Evolutionary conservation across 2,797 vertebrate genomes (phyloP), one percentile per base, ranked within the genome.

Genomic region (Vireo griseus): DNA sequence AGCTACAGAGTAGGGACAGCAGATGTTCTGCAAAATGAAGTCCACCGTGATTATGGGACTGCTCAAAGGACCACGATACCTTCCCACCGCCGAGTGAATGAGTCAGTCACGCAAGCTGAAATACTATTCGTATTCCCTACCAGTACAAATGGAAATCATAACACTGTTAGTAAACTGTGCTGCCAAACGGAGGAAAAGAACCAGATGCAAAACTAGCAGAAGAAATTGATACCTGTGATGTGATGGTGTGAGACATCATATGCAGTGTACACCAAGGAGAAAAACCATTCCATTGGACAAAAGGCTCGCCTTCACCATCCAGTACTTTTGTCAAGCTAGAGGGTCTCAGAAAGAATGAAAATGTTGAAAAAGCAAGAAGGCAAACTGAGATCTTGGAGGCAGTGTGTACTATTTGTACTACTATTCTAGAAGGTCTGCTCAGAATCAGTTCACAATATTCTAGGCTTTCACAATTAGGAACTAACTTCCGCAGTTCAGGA

Each of bases 1-100:
- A 77, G 68, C 65, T 89, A 67, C 55, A 69, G 54, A 83, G 62
- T 17, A 86, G 28, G 16, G 50, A 66, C 40, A 96, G 47, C 75
- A 93, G 81, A 87, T 94, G 81, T 86, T 88, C 42, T 78, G 72
- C 51, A 77, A 89, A 89, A 91, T 90, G 12, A 94, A 88, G 86
- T 87, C 88, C 66, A 92, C 62, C 1, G 0, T 74, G 81, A 77
- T 81, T 86, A 62, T 26, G 33, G 62, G 29, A 42, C 62, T 91
- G 68, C 78, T 96, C 86, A 89, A 67, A 93, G 85, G 65, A 31
- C 57, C 52, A 5, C 78, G 86, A 74, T 48, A 93, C n/a, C 57
- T 85, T 54, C 45, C 35, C 31, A 82, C 35, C 14, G 20, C 35
- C 81, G 91, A 89, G 44, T 86, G 58, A 77, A 77, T 92, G 68